Percentiles rank a stretch among this genome's conserved stretches.
Conservation (phyloP, 2,888 invertebrate species). For the Endomychus coccineus region DNA sequence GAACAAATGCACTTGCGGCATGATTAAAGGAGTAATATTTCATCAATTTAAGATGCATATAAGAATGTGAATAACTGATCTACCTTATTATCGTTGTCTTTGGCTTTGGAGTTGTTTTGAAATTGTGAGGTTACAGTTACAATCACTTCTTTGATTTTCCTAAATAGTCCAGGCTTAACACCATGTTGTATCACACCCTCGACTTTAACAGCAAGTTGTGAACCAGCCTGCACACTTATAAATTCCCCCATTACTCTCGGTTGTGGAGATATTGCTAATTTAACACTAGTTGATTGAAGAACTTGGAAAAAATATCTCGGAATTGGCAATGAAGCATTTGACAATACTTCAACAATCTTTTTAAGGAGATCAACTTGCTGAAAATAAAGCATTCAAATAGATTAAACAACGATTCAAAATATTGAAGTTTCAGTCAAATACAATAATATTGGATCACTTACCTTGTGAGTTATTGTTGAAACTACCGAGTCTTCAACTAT, state of each 20-base stretch:
- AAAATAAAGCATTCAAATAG: slow-evolving; percentile 18
- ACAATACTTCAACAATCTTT: slow-evolving; percentile 54
- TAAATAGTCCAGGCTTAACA: slow-evolving; percentile 57
- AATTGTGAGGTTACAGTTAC: slow-evolving; percentile 62
- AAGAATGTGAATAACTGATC: too few species aligned
- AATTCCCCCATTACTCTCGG: slow-evolving; percentile 74
- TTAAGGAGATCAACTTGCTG: slow-evolving; percentile 52
- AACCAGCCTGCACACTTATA: slow-evolving; percentile 73
- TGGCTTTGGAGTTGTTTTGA: slow-evolving; percentile 42
- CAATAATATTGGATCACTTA: slow-evolving; percentile 29
- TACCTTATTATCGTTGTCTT: slow-evolving; percentile 39
- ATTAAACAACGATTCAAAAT: too few species aligned
- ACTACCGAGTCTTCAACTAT: slow-evolving; percentile 35
- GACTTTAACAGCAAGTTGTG: slow-evolving; percentile 84
- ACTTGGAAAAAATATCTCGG: slow-evolving; percentile 80
- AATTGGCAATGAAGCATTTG: slow-evolving; percentile 58
- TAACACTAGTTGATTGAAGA: slow-evolving; percentile 73
- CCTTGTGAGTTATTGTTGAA: slow-evolving; percentile 45
- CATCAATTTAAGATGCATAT: too few species aligned
- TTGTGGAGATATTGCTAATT: slow-evolving; percentile 74
- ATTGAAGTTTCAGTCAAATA: too few species aligned
- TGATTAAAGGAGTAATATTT: too few species aligned
- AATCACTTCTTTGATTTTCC: slow-evolving; percentile 63
- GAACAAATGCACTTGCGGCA: too few species aligned
- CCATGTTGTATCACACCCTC: slow-evolving; percentile 85